A percentile compares a stretch with the other conserved stretches of the same genome.
Conservation (phyloP, 2,888 invertebrate species). For the Iphiclides podalirius region DNA sequence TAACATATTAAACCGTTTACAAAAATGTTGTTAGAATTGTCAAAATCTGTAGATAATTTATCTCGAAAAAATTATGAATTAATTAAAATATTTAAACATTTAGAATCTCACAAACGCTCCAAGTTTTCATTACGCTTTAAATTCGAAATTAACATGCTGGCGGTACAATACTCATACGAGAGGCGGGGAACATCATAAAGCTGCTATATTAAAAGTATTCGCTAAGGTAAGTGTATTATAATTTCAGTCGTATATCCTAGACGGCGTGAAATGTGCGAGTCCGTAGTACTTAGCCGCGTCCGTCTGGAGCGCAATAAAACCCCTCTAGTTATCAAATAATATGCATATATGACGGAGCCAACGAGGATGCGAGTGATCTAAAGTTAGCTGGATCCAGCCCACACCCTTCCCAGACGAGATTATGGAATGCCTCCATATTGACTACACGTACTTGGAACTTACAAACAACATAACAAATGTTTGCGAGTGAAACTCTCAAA, state of each 20-base stretch:
- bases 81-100: too few species aligned
- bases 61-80: too few species aligned
- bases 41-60: too few species aligned
- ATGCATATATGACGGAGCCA: slow-evolving; percentile 65
- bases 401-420: slow-evolving; percentile 27
- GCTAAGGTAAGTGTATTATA: slow-evolving; percentile 46
- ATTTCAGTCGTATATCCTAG: slow-evolving; percentile 30
- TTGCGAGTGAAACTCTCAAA: too few species aligned
- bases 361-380: slow-evolving; percentile 52
- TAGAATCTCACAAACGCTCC: too few species aligned
- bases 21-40: too few species aligned
- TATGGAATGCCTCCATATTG: too few species aligned
- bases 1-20: too few species aligned
- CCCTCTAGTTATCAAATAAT: slow-evolving; percentile 65
- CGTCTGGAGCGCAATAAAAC: slow-evolving; percentile 69
- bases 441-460: not conserved
- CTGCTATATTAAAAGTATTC: slow-evolving; percentile 36
- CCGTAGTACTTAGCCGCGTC: slow-evolving; percentile 63
- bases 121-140: too few species aligned
- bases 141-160: slow-evolving; percentile 40
- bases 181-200: slow-evolving; percentile 48
- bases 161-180: slow-evolving; percentile 9
- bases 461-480: too few species aligned
- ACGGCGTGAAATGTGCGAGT: slow-evolving; percentile 38
- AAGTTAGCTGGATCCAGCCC: slow-evolving; percentile 51